These are phyloP conservation scores for Drosophila prostipennis DNA, from an alignment of 2,888 invertebrate genomes.

Conservation along the genomic window DNA sequence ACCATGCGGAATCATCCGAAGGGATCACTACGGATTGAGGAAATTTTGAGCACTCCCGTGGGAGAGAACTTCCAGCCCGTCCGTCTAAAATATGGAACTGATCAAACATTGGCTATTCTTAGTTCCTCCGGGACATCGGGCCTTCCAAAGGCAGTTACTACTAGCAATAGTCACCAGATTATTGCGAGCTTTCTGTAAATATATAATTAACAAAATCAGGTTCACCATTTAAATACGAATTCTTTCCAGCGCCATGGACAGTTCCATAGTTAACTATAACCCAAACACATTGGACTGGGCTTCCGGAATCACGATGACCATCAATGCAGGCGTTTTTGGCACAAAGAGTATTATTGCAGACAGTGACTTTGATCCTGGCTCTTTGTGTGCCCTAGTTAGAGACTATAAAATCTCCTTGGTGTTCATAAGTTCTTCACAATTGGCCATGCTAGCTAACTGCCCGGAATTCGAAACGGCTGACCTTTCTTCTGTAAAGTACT, in stretches of 20 bases:
- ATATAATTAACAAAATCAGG: not conserved
- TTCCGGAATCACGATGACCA: constrained; percentile 56
- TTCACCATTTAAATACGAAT: too few relatives aligned
- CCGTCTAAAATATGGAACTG: constrained; percentile 47
- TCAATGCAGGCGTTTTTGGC: constrained; percentile 53
- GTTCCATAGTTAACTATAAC: constrained; percentile 54
- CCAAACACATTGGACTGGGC: constrained; percentile 67
- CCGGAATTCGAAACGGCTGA: constrained; percentile 45
- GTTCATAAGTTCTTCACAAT: constrained; percentile 54
- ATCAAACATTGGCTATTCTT: constrained; percentile 66
- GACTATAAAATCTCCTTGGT: constrained; percentile 57
- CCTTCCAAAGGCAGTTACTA: constrained; percentile 60
- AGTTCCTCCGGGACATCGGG: constrained; percentile 75
- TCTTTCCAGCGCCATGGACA: constrained; percentile 22
- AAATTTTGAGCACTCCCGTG: constrained; percentile 4
- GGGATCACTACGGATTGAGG: constrained; percentile 1
- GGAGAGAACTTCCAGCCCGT: constrained; percentile 37
- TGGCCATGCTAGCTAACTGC: constrained; percentile 51
- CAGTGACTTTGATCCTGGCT: constrained; percentile 51
- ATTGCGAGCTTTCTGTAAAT: constrained; percentile 8
- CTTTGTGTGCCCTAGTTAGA: constrained; percentile 43
- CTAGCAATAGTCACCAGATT: constrained; percentile 12
- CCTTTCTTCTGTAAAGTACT: constrained; percentile 51
- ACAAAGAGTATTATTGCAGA: constrained; percentile 67
- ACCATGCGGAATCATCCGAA: constrained; percentile 19